phyloP scores from a whole-genome alignment of 2,888 invertebrate genomes.

The Eupeodes latifasciatus region DNA sequence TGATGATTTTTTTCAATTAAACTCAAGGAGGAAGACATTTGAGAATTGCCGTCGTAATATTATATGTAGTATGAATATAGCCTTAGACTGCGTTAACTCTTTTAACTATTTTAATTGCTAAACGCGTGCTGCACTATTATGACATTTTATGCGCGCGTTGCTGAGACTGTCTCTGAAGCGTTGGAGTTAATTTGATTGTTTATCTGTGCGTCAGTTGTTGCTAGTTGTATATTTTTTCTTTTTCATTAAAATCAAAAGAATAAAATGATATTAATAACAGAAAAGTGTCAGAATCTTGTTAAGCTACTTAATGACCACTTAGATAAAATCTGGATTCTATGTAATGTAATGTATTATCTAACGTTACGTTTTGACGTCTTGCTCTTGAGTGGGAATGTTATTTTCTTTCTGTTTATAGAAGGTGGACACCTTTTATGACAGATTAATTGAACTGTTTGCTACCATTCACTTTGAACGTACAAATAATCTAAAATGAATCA shows the following conservation, averaged over 20 bases:
- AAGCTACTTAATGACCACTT: constrained; percentile 52
- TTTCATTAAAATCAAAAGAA: neutral
- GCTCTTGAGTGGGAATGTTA: constrained; percentile 46
- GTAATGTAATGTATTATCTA: constrained; percentile 56
- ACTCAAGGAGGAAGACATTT: constrained; percentile 25
- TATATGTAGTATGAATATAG: constrained; percentile 1
- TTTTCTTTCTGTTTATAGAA: constrained; percentile 47
- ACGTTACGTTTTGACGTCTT: constrained; percentile 42
- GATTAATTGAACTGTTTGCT: constrained; percentile 68
- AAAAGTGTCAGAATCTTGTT: constrained; percentile 46
- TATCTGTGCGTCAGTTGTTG: neutral
- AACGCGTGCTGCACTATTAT: constrained; percentile 48
- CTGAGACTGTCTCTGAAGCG: neutral
- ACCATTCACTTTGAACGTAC: constrained; percentile 57
- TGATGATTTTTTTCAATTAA: constrained; percentile 53
- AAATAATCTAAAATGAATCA: constrained; percentile 25
- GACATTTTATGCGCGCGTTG: constrained; percentile 27
- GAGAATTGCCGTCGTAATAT: neutral
- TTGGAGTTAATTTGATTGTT: constrained; percentile 51
- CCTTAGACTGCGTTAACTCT: constrained; percentile 7
- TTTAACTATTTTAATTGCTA: constrained; percentile 46
- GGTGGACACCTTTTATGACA: constrained; percentile 61
- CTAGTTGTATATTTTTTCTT: neutral
- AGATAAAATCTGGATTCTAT: constrained; percentile 48
- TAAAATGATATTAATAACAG: constrained; percentile 31